Evolutionary conservation across 2,113 vertebrate genomes (phyloP).

Genomic region (Urocynchramus pylzowi): DNA sequence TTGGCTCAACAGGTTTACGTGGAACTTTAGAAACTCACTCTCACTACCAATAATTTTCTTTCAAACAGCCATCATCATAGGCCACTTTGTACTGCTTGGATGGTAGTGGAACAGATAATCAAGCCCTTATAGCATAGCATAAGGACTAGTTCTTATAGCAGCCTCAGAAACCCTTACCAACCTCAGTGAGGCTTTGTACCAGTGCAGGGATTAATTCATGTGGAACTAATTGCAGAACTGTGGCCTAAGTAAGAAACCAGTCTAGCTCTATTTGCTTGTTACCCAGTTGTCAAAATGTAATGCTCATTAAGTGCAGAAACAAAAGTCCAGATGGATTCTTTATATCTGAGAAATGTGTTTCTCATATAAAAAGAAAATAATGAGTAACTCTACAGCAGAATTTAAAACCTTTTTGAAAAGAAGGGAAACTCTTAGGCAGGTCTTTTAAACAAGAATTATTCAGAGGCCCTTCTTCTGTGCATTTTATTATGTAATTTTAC

Average conservation of each 20-base stretch:
- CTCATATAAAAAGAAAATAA: neutral
- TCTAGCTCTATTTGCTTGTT: conserved; percentile 41
- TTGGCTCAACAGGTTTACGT: neutral
- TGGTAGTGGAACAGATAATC: neutral
- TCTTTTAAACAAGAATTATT: neutral
- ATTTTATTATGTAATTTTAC: neutral
- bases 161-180: neutral
- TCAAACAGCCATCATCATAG: neutral
- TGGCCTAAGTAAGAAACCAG: neutral
- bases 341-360: conserved; percentile 41
- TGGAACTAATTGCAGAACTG: conserved; percentile 34
- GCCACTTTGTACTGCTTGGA: neutral
- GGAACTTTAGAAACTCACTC: neutral
- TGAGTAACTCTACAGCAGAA: neutral
- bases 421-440: neutral
- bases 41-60: neutral
- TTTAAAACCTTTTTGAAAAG: neutral
- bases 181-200: conserved; percentile 28
- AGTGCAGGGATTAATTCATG: conserved; percentile 6
- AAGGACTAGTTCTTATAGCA: conserved; percentile 21
- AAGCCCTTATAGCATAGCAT: neutral
- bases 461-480: neutral
- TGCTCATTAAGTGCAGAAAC: conserved; percentile 47
- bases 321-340: conserved; percentile 49
- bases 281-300: conserved; percentile 35